A percentile compares a stretch with the other conserved stretches of the same genome.
Conservation (phyloP, 2,888 invertebrate species). For the Papilio elwesi region DNA sequence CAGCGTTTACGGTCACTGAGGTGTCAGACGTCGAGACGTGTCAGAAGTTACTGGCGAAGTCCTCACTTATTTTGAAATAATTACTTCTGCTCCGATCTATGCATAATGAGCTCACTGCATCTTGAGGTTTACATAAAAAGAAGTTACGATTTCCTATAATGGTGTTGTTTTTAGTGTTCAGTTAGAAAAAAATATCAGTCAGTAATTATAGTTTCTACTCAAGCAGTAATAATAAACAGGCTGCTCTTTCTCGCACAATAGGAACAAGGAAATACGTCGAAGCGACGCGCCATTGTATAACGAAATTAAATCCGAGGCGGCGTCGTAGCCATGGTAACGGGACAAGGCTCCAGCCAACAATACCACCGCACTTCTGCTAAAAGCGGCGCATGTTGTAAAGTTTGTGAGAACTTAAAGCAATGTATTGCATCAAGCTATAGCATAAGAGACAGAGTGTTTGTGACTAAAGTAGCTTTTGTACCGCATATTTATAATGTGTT, state of each 20-base stretch:
- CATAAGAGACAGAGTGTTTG: background rate
- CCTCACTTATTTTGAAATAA: too few species aligned
- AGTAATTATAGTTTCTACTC: constrained; percentile 17
- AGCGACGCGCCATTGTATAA: constrained; percentile 58
- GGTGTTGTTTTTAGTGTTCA: too few species aligned
- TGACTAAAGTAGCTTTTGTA: background rate
- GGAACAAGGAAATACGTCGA: constrained; percentile 55
- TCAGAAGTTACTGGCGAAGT: too few species aligned
- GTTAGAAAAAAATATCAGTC: too few species aligned
- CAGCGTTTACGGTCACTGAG: too few species aligned
- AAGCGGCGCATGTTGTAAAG: constrained; percentile 21
- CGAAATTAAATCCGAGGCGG: constrained; percentile 59
- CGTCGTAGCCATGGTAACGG: constrained; percentile 56
- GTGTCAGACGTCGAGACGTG: too few species aligned
- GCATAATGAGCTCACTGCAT: too few species aligned
- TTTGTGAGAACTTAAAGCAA: constrained; percentile 7
- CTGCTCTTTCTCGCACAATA: constrained; percentile 58
- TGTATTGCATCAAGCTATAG: constrained; percentile 12
- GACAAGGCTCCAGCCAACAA: constrained; percentile 44
- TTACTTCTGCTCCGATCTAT: too few species aligned
- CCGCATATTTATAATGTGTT: too few species aligned
- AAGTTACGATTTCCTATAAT: too few species aligned
- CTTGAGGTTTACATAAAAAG: too few species aligned
- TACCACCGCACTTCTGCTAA: constrained; percentile 16
- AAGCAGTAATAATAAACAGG: constrained; percentile 48